Conservation (phyloP, 2,797 vertebrate genomes). For the Gambusia yucatana region DNA sequence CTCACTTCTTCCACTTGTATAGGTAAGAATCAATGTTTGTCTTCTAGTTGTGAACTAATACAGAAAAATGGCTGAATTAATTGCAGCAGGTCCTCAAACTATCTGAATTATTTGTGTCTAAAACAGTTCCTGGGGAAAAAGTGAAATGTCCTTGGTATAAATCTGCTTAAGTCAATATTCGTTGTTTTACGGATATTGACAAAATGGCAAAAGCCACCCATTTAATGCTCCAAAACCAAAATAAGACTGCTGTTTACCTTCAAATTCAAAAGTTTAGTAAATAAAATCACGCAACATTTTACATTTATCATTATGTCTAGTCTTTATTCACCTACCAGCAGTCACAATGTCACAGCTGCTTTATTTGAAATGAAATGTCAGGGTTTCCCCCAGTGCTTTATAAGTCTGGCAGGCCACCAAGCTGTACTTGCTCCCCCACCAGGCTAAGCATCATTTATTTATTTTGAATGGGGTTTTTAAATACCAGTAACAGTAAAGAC, state of each 20-base stretch:
- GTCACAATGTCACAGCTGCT: neutral
- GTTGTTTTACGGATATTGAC: neutral
- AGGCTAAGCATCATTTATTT: too few relatives aligned
- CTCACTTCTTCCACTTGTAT: neutral
- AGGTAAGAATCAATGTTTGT: neutral
- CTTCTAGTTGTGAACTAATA: neutral
- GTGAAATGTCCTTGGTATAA: neutral
- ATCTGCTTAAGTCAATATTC: neutral
- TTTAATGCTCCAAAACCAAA: neutral
- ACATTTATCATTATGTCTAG: neutral
- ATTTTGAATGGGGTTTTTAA: too few relatives aligned
- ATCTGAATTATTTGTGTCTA: neutral
- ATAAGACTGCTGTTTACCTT: neutral
- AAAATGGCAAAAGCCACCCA: neutral
- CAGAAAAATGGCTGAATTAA: neutral
- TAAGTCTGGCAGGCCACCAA: too few relatives aligned
- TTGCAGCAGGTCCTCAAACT: neutral
- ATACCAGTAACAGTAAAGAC: too few relatives aligned
- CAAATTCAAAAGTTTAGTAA: neutral
- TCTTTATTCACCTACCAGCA: neutral
- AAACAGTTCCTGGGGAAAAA: neutral
- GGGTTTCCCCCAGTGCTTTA: too few relatives aligned
- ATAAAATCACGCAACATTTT: neutral
- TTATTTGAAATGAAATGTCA: neutral
- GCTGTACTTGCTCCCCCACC: too few relatives aligned